These are phyloP conservation scores for Drosophila kambysellisi DNA, from an alignment of 2,888 invertebrate genomes.

Conservation along the genomic window DNA sequence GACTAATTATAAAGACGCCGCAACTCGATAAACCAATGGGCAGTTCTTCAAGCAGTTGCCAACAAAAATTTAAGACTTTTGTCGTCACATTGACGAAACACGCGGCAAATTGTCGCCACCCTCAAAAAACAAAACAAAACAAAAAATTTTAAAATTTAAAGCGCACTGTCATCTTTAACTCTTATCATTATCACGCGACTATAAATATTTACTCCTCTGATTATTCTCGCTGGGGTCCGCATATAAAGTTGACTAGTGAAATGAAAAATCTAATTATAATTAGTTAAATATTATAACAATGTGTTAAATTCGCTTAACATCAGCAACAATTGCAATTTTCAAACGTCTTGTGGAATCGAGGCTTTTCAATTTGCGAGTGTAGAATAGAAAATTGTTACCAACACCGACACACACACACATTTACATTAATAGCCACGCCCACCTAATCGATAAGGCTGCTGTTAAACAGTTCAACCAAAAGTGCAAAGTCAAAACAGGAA, in stretches of 20 bases:
- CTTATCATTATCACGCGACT: constrained; percentile 72
- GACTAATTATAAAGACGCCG: constrained; percentile 71
- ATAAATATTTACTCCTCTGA: constrained; percentile 76
- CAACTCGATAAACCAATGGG: constrained; percentile 62
- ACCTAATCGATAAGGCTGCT: constrained; percentile 7
- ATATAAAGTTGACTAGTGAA: constrained; percentile 19
- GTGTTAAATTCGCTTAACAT: background rate
- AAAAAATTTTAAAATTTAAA: constrained; percentile 32
- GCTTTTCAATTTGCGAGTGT: background rate
- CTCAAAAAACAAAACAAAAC: constrained; percentile 8
- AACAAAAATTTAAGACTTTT: constrained; percentile 63
- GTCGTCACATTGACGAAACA: constrained; percentile 65
- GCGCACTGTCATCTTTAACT: constrained; percentile 53
- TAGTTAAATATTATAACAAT: background rate
- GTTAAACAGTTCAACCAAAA: background rate
- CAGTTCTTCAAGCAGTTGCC: constrained; percentile 33
- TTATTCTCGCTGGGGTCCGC: constrained; percentile 39
- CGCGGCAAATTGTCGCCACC: constrained; percentile 27
- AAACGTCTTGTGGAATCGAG: background rate
- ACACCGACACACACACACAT: constrained; percentile 19
- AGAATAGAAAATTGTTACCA: constrained; percentile 16
- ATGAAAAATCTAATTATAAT: constrained; percentile 18
- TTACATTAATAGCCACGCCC: constrained; percentile 16
- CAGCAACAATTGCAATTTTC: background rate
- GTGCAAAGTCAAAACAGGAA: constrained; percentile 9